phyloP scores from a whole-genome alignment of 2,888 invertebrate species.

The Tenthredo distinguenda region DNA sequence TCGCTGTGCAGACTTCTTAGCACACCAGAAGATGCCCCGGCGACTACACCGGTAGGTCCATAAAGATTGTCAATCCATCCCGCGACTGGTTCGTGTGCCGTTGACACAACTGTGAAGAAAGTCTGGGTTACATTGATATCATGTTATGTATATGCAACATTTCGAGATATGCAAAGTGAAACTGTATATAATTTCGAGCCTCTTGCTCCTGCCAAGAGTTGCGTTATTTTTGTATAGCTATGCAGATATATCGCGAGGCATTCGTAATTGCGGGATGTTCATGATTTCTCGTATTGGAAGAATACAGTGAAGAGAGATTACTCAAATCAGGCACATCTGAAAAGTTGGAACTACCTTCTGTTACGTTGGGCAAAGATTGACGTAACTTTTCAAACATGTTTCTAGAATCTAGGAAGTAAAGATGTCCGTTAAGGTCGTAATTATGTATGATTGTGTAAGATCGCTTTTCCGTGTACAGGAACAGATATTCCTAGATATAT shows the following conservation, averaged over 20 bases:
- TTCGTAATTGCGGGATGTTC: not conserved
- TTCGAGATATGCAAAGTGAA: not conserved
- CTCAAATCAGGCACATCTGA: not conserved
- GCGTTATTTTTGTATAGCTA: not conserved
- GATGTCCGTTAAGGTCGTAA: not conserved
- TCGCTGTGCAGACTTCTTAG: constrained; percentile 84
- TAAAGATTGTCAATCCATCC: constrained; percentile 91
- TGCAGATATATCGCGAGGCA: not conserved
- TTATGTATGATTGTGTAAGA: not conserved
- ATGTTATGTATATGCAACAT: not conserved
- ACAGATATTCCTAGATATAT: not conserved
- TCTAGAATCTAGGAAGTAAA: not conserved
- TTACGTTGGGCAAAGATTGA: constrained; percentile 8
- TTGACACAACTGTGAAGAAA: constrained; percentile 80
- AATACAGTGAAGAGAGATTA: not conserved
- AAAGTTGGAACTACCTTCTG: not conserved
- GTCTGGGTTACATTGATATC: not conserved
- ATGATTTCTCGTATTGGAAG: not conserved
- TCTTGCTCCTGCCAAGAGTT: not conserved
- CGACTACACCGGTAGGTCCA: constrained; percentile 85
- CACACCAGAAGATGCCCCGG: constrained; percentile 84
- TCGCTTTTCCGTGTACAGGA: not conserved
- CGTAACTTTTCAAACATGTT: not conserved
- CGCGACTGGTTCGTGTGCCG: constrained; percentile 82
- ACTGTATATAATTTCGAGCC: not conserved